A percentile compares a stretch with the other conserved stretches of the same genome.
These are phyloP conservation scores for Norana najaformis DNA, from an alignment of 2,888 invertebrate species.

Conservation along the genomic window DNA sequence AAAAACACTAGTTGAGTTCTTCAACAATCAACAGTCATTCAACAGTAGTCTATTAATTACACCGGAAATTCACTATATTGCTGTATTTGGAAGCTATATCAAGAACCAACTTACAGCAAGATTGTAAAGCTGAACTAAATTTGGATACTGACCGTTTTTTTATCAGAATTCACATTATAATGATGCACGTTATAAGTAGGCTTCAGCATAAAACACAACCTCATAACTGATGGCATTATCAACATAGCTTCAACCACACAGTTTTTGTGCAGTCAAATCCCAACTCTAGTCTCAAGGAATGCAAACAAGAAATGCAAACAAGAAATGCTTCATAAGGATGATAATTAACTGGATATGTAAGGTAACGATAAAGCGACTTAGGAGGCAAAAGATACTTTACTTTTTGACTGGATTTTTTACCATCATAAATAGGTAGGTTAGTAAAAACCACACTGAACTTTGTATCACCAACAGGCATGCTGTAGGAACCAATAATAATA, in stretches of 20 bases:
- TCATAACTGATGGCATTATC: neutral
- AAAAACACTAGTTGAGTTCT: neutral
- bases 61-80: neutral
- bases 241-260: neutral
- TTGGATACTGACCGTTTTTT: neutral
- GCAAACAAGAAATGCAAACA: no score
- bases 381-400: neutral
- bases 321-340: neutral
- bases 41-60: neutral
- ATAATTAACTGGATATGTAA: neutral
- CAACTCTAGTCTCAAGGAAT: neutral
- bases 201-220: neutral
- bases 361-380: neutral
- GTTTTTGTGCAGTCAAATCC: neutral
- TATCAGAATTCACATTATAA: neutral
- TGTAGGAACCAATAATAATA: neutral
- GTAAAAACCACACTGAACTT: neutral
- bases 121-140: neutral
- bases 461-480: neutral
- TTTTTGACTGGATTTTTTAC: neutral
- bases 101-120: neutral
- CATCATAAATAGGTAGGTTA: slow-evolving; percentile 13
- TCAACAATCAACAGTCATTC: neutral
- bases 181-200: neutral
- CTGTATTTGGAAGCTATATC: neutral